Evolutionary conservation across 1,140 invertebrate genomes (phyloP).

Genomic region (Ruditapes philippinarum): DNA sequence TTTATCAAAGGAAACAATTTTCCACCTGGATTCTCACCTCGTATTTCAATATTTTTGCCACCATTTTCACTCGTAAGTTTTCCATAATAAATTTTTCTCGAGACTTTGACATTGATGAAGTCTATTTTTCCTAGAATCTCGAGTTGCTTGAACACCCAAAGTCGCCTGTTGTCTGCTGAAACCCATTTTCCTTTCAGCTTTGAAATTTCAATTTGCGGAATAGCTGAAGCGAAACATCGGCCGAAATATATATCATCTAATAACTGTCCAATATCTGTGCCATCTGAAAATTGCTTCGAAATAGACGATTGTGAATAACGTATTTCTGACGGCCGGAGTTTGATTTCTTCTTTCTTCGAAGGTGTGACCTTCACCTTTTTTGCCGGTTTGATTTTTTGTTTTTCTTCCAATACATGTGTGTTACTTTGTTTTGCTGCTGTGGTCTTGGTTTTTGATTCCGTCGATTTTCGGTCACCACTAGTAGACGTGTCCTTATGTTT

Average conservation of each 20-base stretch:
- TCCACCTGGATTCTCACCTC: background rate
- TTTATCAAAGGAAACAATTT: background rate
- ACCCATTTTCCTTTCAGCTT: background rate
- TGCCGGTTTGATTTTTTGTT: background rate
- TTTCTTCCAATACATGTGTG: background rate
- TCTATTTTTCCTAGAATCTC: background rate
- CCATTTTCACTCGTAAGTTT: background rate
- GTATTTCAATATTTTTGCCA: background rate
- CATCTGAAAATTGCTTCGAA: background rate
- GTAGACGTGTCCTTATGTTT: too few species aligned
- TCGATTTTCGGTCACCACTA: background rate
- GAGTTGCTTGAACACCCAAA: constrained; percentile 38
- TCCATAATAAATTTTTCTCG: background rate
- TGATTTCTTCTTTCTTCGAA: background rate
- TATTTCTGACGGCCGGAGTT: constrained; percentile 14
- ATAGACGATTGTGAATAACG: constrained; percentile 28
- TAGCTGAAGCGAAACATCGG: background rate
- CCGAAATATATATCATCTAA: constrained; percentile 26
- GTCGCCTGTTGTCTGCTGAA: constrained; percentile 11
- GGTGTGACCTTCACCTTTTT: background rate
- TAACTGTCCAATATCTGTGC: background rate
- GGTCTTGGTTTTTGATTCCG: background rate
- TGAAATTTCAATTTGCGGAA: constrained; percentile 7
- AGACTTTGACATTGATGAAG: background rate
- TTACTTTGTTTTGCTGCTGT: too few species aligned